Percentiles rank a stretch among this genome's conserved stretches.
Conservation (phyloP, 2,888 invertebrate genomes). For the Timema podura region DNA sequence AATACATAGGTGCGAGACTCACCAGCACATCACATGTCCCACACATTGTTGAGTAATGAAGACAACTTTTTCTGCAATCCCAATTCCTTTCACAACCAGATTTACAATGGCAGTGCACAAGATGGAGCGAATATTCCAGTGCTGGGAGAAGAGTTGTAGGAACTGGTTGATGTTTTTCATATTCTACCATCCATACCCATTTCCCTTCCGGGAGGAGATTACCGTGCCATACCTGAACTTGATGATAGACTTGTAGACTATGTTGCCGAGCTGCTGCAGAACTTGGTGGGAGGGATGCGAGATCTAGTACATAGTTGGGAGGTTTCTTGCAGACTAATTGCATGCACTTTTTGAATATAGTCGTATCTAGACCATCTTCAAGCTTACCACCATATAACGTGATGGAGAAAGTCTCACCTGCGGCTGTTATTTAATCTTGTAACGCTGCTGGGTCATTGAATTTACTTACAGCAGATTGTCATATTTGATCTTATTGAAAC, state of each 20-base stretch:
- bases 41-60: conserved; percentile 11
- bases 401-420: conserved; percentile 10
- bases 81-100: conserved; percentile 13
- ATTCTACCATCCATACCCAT: neutral
- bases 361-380: too few relatives aligned
- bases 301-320: conserved; percentile 3
- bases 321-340: neutral
- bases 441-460: neutral
- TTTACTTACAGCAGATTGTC: conserved; percentile 1
- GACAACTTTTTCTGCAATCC: conserved; percentile 1
- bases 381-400: conserved; percentile 8
- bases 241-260: conserved; percentile 8
- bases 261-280: conserved; percentile 9
- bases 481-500: conserved; percentile 1
- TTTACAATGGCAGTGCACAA: conserved; percentile 10
- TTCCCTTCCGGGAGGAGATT: neutral
- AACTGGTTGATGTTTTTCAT: conserved; percentile 1
- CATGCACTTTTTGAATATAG: neutral
- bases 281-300: conserved; percentile 11
- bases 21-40: conserved; percentile 1
- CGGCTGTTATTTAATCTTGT: neutral
- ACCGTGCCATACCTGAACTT: conserved; percentile 6
- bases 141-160: conserved; percentile 11
- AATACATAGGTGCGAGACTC: neutral
- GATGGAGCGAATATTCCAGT: conserved; percentile 11